Percentiles rank a stretch among this genome's conserved stretches.
Conservation (phyloP, 2,797 vertebrate genomes). For the Tiaroga cobitis region DNA sequence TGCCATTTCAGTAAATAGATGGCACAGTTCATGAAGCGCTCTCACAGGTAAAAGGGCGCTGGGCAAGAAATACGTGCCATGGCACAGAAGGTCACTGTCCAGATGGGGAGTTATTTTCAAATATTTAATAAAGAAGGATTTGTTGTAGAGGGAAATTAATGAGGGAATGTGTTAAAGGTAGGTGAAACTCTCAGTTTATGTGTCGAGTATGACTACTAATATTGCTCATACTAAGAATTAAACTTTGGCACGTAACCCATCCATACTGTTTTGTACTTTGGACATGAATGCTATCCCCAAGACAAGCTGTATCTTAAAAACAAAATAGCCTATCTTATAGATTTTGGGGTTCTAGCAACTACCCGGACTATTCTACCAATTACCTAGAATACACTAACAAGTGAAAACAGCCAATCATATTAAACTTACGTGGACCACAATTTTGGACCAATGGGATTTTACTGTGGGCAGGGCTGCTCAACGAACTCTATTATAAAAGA, state of each 20-base stretch:
- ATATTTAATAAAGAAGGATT: slow-evolving; percentile 30
- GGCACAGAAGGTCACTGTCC: slow-evolving; percentile 34
- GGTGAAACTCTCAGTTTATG: not conserved
- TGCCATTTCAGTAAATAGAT: slow-evolving; percentile 43
- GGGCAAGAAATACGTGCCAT: not conserved
- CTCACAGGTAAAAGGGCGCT: slow-evolving; percentile 36
- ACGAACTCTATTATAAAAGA: not conserved
- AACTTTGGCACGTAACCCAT: not conserved
- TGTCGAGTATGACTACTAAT: not conserved
- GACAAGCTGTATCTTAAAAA: not conserved
- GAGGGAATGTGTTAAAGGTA: not conserved
- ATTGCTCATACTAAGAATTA: not conserved
- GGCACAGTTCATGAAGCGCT: slow-evolving; percentile 12
- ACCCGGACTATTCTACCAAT: not conserved
- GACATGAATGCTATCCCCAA: not conserved
- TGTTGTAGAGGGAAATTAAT: slow-evolving; percentile 5
- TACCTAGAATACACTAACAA: not conserved
- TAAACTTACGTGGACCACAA: not conserved
- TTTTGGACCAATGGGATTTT: not conserved
- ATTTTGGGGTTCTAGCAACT: too few relatives aligned
- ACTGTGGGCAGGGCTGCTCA: not conserved
- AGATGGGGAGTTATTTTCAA: slow-evolving; percentile 39
- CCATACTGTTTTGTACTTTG: not conserved
- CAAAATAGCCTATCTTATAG: not conserved
- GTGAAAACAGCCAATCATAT: not conserved